Evolutionary conservation across 2,797 vertebrate genomes (phyloP), one percentile per base, ranked within the genome.

Genomic region (Semotilus atromaculatus): DNA sequence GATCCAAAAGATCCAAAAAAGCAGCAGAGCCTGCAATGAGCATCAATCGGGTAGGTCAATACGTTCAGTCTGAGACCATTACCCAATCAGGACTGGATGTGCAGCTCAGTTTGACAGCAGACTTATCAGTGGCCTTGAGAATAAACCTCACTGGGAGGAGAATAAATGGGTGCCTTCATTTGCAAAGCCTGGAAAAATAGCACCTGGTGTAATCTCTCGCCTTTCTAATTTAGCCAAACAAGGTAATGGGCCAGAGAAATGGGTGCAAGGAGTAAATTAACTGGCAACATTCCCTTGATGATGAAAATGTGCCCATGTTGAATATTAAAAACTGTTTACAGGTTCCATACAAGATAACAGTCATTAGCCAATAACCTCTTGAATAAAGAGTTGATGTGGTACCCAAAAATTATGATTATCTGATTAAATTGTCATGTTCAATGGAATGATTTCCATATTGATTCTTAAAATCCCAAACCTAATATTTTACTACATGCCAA

Each of bases 1-100:
- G 90, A 91, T 90, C 91, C 90, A 90, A 92, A 86, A 83, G 76
- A 90, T 90, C 89, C 91, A 89, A 92, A 92, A 88, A 90, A 89
- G 86, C 88, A 90, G 87, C 86, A 86, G 86, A 89, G 90, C 89
- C 90, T 89, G 88, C 91, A 94, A 93, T 92, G 90, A 93, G 86
- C 90, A 93, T 93, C 88, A 90, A 88, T 92, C 86, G 91, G 88
- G 70, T 79, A 77, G 92, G 92, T 94, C 93, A 94, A 94, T 93
- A 92, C 85, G 88, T 71, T 89, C 89, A 71, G 90, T 93, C 92
- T 91, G 88, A 82, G 90, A 86, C 88, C 88, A 94, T 94, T 94
- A 94, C 86, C 91, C 91, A 92, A 91, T 89, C 90, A 92, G 88
- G 90, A 89, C 78, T 92, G 86, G 91, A 94, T 86, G 90, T 90